phyloP scores from a whole-genome alignment of 2,888 invertebrate species.

The Trichacis sp. region DNA sequence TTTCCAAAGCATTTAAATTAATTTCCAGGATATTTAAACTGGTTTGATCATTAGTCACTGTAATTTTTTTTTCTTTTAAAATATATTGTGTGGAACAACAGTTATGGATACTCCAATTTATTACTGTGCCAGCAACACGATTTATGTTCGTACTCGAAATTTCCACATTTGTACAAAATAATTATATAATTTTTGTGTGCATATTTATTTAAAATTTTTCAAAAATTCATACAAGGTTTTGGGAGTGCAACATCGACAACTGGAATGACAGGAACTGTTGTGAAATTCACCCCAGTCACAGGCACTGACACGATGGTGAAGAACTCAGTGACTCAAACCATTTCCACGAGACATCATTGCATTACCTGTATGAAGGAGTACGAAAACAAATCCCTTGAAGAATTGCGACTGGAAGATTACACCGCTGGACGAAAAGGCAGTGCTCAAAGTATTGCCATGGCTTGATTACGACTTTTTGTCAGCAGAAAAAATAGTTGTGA shows the following conservation, averaged over 20 bases:
- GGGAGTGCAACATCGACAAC: conserved; percentile 60
- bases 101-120: no score
- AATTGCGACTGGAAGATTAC: conserved; percentile 94
- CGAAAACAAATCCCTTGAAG: conserved; percentile 93
- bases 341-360: conserved; percentile 94
- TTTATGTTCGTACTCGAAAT: no score
- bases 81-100: no score
- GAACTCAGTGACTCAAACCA: conserved; percentile 84
- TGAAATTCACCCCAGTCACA: conserved; percentile 88
- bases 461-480: background rate
- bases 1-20: no score
- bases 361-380: conserved; percentile 99
- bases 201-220: background rate
- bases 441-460: conserved; percentile 64
- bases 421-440: conserved; percentile 87
- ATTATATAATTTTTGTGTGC: no score
- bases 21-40: no score
- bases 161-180: no score
- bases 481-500: background rate
- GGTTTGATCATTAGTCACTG: no score
- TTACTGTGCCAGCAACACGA: no score
- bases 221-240: conserved; percentile 49
- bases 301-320: conserved; percentile 94
- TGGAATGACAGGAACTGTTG: conserved; percentile 77
- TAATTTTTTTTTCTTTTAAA: no score